A percentile compares a stretch with the other conserved stretches of the same genome.
Evolutionary conservation across 1,140 invertebrate genomes (phyloP).

Genomic region (Andrena cerasifolii): DNA sequence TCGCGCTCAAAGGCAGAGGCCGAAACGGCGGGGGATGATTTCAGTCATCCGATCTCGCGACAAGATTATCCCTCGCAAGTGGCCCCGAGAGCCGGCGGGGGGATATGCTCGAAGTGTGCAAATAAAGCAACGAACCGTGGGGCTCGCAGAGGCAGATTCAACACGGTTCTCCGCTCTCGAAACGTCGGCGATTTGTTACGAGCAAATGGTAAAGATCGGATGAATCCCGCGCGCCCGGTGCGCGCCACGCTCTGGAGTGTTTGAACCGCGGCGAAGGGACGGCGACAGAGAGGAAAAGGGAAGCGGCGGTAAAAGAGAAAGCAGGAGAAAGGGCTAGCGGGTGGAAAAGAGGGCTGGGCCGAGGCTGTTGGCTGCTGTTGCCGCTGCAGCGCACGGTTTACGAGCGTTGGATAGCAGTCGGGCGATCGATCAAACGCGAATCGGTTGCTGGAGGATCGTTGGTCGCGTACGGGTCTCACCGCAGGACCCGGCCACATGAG

Average conservation of each 20-base stretch:
- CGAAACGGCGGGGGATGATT: constrained; percentile 2
- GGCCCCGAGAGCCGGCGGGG: background rate
- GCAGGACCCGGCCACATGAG: constrained; percentile 25
- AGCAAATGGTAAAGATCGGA: constrained; percentile 56
- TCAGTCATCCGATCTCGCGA: constrained; percentile 18
- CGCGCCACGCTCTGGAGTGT: constrained; percentile 30
- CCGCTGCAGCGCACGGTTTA: constrained; percentile 48
- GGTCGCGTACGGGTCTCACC: constrained; percentile 17
- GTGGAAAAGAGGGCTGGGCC: background rate
- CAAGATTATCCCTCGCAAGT: background rate
- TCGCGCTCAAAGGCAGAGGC: background rate
- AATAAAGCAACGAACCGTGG: constrained; percentile 49
- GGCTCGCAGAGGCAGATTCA: constrained; percentile 48
- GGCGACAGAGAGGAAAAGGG: constrained; percentile 32
- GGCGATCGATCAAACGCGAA: constrained; percentile 67
- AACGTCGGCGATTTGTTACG: constrained; percentile 57
- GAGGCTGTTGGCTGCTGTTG: constrained; percentile 2
- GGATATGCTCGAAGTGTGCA: constrained; percentile 29
- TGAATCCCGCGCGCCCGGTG: constrained; percentile 21
- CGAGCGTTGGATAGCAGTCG: constrained; percentile 55
- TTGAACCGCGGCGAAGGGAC: constrained; percentile 32
- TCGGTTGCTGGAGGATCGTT: constrained; percentile 58
- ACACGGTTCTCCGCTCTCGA: constrained; percentile 42
- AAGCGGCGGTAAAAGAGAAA: constrained; percentile 12
- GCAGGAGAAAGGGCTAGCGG: constrained; percentile 11